Evolutionary conservation across 2,888 invertebrate species (phyloP), one percentile per base, ranked within the genome.

Genomic region (Andricus quercusramuli): DNA sequence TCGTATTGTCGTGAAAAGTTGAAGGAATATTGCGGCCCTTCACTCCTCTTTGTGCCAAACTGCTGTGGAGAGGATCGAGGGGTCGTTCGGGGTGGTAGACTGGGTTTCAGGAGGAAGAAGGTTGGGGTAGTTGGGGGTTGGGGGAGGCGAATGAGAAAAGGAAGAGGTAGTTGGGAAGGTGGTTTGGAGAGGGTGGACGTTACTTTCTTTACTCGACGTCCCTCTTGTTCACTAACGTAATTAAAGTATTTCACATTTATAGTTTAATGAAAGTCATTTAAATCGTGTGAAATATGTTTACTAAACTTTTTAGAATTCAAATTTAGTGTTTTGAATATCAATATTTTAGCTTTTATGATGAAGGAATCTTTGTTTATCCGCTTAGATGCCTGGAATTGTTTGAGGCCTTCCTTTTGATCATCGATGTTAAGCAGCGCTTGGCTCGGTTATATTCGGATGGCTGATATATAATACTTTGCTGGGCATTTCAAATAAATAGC

Each of bases 21-120:
- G 83, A 85, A 84, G 80, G 82, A 81, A 83, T 85, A 85, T 85
- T 81, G 85, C 83, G 82, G 84, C 83, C 85, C 84, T 85, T 85
- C 82, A 80, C 81, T 80, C 77, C 62, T 82, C 83, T 86, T 85
- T 85, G 80, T 83, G 74, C 79, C 59, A 80, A 82, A 79, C 77
- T 78, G 83, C 80, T 82, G 80, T 83, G 41, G 79, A 78, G 79
- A 80, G 80, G 77, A 68, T 78, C 51, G 51, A 81, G 70, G 78
- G 81, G 78, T 83, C 76, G 80, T 81, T 81, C 68, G 76, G 80
- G 74, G 77, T 83, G 82, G 80, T 77, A 79, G 78, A 66, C 79
- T 62, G 74, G 76, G 56, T 74, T 74, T 32, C 74, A 47, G 29
- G 77, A 64, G 44, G 47, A 64, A 25, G 65, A 64, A 64, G 65